Evolutionary conservation across 2,888 invertebrate genomes (phyloP).

Genomic region (Adela reaumurella): DNA sequence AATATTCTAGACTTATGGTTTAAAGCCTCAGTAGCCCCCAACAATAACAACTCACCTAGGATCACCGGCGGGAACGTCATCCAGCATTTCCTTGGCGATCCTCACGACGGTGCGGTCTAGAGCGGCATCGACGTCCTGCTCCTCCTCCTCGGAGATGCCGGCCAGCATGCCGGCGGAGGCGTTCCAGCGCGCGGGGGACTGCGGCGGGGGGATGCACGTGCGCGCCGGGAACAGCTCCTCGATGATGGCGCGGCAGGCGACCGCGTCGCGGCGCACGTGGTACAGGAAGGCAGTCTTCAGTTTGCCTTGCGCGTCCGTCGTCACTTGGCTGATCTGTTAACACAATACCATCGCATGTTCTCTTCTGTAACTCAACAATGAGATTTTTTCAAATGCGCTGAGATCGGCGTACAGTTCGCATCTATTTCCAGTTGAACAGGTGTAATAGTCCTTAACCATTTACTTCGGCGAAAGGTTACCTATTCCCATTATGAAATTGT

Average conservation of each 20-base stretch:
- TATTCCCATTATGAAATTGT: too few species aligned
- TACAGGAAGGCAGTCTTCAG: constrained; percentile 78
- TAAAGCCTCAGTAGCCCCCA: too few species aligned
- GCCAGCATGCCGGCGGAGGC: not conserved
- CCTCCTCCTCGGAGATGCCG: constrained; percentile 1
- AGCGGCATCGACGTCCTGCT: constrained; percentile 25
- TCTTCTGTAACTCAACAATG: too few species aligned
- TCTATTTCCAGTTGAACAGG: too few species aligned
- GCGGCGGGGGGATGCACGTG: constrained; percentile 19
- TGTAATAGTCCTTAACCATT: too few species aligned
- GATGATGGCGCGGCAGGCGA: constrained; percentile 20
- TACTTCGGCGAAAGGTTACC: too few species aligned
- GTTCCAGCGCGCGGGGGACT: constrained; percentile 27
- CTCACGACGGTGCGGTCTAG: constrained; percentile 33
- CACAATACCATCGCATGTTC: too few species aligned
- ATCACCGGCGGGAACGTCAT: constrained; percentile 87
- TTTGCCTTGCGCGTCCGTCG: constrained; percentile 35
- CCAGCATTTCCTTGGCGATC: constrained; percentile 74
- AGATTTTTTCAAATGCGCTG: too few species aligned
- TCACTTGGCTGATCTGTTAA: constrained; percentile 31
- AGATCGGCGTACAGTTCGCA: too few species aligned
- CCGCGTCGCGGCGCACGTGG: constrained; percentile 57
- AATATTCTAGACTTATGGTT: too few species aligned
- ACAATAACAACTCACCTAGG: constrained; percentile 44
- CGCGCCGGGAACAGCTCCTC: constrained; percentile 25